Evolutionary conservation across 2,797 vertebrate genomes (phyloP).

Genomic region (Gadopsis bispinosus): DNA sequence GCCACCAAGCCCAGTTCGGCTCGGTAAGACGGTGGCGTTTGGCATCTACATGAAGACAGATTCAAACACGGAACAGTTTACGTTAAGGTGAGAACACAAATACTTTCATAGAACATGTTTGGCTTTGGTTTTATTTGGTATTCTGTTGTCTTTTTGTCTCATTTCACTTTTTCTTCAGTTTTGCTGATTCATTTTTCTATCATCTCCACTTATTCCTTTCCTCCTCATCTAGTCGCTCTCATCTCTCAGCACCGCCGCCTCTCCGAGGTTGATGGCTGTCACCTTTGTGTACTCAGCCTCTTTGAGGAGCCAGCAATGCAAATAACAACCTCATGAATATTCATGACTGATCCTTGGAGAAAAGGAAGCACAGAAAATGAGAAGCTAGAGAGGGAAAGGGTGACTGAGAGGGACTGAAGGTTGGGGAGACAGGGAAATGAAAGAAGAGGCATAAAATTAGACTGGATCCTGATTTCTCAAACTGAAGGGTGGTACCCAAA

Average conservation of each 20-base stretch:
- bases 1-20: slow-evolving; percentile 90
- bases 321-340: slow-evolving; percentile 76
- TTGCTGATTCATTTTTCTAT: slow-evolving; percentile 25
- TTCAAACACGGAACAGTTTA: slow-evolving; percentile 90
- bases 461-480: slow-evolving; percentile 15
- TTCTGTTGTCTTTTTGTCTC: slow-evolving; percentile 20
- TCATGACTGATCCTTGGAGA: slow-evolving; percentile 50
- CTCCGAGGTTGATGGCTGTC: slow-evolving; percentile 69
- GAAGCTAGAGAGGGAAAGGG: slow-evolving; percentile 38
- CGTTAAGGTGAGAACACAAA: slow-evolving; percentile 87
- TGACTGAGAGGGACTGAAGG: slow-evolving; percentile 38
- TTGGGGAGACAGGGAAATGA: slow-evolving; percentile 24
- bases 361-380: slow-evolving; percentile 59
- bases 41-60: slow-evolving; percentile 87
- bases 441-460: slow-evolving; percentile 32
- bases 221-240: slow-evolving; percentile 40
- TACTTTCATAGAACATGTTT: background rate
- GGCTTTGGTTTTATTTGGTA: slow-evolving; percentile 16
- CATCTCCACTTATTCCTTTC: slow-evolving; percentile 35
- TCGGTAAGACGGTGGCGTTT: slow-evolving; percentile 91
- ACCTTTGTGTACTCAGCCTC: slow-evolving; percentile 71
- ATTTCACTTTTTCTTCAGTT: slow-evolving; percentile 16
- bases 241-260: slow-evolving; percentile 55
- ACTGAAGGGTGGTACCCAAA: slow-evolving; percentile 19
- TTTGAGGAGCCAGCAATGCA: slow-evolving; percentile 73